Conservation (phyloP, 2,888 invertebrate genomes). For the Eristalis pertinax region DNA sequence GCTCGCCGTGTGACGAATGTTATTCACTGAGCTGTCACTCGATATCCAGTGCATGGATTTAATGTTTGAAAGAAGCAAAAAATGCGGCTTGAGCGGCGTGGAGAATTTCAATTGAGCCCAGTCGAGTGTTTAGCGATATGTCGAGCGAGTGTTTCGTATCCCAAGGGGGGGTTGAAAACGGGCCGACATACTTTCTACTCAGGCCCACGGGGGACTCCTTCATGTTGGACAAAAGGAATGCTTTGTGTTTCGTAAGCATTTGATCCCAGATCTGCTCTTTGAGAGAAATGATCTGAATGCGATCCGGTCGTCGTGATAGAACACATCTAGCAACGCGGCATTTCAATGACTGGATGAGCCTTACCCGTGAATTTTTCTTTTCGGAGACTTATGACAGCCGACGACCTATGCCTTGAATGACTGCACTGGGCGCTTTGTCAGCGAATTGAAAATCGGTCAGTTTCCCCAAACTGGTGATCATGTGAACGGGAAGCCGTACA, state of each 20-base stretch:
- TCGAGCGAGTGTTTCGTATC: neutral
- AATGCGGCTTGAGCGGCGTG: neutral
- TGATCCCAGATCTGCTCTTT: too few relatives aligned
- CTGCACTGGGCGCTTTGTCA: too few relatives aligned
- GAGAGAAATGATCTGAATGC: too few relatives aligned
- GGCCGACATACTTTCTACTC: neutral
- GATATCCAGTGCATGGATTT: neutral
- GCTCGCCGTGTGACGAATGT: neutral
- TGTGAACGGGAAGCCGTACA: too few relatives aligned
- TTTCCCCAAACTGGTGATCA: too few relatives aligned
- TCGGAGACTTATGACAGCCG: too few relatives aligned
- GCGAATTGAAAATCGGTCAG: too few relatives aligned
- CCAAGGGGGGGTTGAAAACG: neutral
- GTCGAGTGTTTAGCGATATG: neutral
- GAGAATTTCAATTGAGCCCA: slow-evolving; percentile 9
- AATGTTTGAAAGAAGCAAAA: neutral
- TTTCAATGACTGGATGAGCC: too few relatives aligned
- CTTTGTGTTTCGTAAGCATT: neutral
- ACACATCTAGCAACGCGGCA: too few relatives aligned
- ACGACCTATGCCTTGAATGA: too few relatives aligned
- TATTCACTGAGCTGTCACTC: neutral
- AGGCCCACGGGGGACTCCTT: neutral
- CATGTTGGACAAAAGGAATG: neutral
- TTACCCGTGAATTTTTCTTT: too few relatives aligned
- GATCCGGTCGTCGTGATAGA: too few relatives aligned